phyloP scores from a whole-genome alignment of 2,113 vertebrate genomes.

The Mus pahari region DNA sequence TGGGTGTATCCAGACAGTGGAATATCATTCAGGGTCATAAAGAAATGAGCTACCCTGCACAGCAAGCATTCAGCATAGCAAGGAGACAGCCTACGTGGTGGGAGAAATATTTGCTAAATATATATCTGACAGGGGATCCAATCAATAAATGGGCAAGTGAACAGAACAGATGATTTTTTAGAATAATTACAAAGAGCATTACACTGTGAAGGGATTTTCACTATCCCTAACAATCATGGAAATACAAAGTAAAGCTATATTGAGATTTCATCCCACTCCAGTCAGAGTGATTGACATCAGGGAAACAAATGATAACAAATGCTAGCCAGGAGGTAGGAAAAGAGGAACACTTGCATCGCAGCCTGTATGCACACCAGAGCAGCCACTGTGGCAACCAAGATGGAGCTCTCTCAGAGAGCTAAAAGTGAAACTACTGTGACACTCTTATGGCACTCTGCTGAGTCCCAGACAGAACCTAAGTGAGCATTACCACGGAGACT shows the following conservation, averaged over 20 bases:
- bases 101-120: not conserved
- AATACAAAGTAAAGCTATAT: not conserved
- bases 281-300: not conserved
- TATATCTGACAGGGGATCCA: not conserved
- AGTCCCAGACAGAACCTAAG: not conserved
- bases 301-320: not conserved
- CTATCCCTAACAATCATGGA: not conserved
- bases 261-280: not conserved
- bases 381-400: not conserved
- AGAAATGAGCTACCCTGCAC: not conserved
- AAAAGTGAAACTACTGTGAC: not conserved
- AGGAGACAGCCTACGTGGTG: not conserved
- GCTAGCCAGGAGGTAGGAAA: not conserved
- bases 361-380: not conserved
- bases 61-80: not conserved
- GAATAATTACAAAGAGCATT: not conserved
- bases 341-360: too few species aligned
- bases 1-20: not conserved
- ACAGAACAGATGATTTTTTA: not conserved
- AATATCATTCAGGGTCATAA: not conserved
- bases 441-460: not conserved
- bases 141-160: not conserved
- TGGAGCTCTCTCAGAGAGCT: not conserved
- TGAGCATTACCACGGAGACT: not conserved
- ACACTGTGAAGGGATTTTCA: not conserved